phyloP scores from a whole-genome alignment of 2,113 vertebrate genomes.

The Spermophilus dauricus region DNA sequence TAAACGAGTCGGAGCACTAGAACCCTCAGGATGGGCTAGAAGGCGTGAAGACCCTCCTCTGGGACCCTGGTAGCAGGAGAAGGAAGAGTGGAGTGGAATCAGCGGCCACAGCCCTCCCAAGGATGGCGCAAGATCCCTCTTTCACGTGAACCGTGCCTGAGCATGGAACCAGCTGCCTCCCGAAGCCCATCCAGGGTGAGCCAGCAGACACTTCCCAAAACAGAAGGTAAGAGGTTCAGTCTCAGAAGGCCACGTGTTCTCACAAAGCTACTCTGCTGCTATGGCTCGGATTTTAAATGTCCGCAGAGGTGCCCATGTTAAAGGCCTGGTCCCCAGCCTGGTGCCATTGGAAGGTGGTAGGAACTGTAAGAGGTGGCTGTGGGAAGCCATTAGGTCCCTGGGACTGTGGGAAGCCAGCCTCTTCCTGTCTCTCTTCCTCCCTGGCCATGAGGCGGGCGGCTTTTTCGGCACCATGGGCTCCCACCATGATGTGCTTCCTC shows the following conservation, averaged over 20 bases:
- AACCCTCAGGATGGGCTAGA: background rate
- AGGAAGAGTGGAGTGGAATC: background rate
- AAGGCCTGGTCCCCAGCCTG: background rate
- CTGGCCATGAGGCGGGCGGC: background rate
- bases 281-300: background rate
- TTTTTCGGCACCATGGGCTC: background rate
- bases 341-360: too few species aligned
- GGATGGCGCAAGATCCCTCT: too few species aligned
- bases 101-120: too few species aligned
- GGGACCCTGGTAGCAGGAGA: background rate
- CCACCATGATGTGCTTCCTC: background rate
- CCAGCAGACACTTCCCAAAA: background rate
- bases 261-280: background rate
- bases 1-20: background rate
- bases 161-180: background rate
- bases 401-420: too few species aligned
- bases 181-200: background rate
- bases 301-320: too few species aligned
- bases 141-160: too few species aligned
- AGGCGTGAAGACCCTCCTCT: background rate
- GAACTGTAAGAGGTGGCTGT: background rate
- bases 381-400: background rate
- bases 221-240: background rate
- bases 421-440: background rate
- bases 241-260: background rate